A percentile compares a stretch with the other conserved stretches of the same genome.
These are phyloP conservation scores for Tineola bisselliella DNA, from an alignment of 2,888 invertebrate species.

Conservation along the genomic window DNA sequence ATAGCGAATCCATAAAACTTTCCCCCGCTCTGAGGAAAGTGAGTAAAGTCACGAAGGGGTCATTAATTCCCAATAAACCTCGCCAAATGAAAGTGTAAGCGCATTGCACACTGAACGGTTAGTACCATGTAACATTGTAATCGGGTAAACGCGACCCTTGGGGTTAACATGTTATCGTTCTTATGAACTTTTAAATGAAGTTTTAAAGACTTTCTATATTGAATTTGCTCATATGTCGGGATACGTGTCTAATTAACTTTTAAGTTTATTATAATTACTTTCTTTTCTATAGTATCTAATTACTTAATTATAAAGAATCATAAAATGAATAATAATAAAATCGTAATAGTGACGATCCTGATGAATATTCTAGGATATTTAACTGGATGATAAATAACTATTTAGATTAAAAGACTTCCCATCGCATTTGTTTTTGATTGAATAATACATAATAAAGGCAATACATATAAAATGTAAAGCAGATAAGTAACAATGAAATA, in stretches of 20 bases:
- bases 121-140: slow-evolving; percentile 31
- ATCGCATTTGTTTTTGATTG: no score
- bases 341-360: no score
- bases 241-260: neutral
- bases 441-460: no score
- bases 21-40: slow-evolving; percentile 46
- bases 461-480: no score
- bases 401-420: no score
- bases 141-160: slow-evolving; percentile 33
- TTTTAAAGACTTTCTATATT: neutral
- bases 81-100: slow-evolving; percentile 19
- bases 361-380: no score
- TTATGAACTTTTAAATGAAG: neutral
- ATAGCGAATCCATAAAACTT: slow-evolving; percentile 44
- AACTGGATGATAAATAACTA: no score
- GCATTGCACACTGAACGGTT: slow-evolving; percentile 17
- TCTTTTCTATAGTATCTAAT: no score
- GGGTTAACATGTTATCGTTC: slow-evolving; percentile 13
- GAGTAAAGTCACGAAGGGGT: slow-evolving; percentile 53
- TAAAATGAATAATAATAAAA: no score
- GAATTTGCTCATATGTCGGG: neutral
- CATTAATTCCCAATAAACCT: slow-evolving; percentile 35
- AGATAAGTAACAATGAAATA: no score
- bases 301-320: no score
- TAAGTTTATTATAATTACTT: no score